A percentile compares a stretch with the other conserved stretches of the same genome.
These are phyloP conservation scores for Syngnathus floridae DNA, from an alignment of 2,113 vertebrate genomes.

Conservation along the genomic window DNA sequence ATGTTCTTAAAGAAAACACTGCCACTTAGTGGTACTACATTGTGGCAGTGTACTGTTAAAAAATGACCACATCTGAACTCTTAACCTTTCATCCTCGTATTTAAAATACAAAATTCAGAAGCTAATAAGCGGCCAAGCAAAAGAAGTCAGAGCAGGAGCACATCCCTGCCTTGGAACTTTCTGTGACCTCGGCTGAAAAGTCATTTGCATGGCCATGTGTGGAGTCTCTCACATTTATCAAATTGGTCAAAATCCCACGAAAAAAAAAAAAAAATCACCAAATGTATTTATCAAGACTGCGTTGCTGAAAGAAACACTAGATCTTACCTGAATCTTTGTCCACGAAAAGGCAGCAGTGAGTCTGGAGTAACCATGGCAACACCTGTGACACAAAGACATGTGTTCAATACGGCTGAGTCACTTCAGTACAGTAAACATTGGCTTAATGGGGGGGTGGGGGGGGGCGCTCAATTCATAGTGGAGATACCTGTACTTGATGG, in stretches of 20 bases:
- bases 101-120: too few species aligned
- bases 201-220: too few species aligned
- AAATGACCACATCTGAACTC: not conserved
- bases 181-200: conserved; percentile 29
- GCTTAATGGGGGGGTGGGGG: conserved; percentile 36
- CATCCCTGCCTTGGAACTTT: conserved; percentile 25
- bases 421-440: conserved; percentile 31
- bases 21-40: conserved; percentile 57
- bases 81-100: too few species aligned
- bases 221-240: too few species aligned
- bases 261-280: not conserved
- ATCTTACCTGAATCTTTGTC: conserved; percentile 71
- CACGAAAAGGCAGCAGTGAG: conserved; percentile 72
- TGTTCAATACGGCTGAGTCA: conserved; percentile 66
- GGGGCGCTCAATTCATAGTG: conserved; percentile 5
- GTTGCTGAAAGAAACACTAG: conserved; percentile 9
- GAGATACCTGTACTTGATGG: conserved; percentile 6
- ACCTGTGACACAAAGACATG: conserved; percentile 71
- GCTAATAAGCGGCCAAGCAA: not conserved
- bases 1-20: conserved; percentile 30
- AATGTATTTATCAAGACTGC: not conserved
- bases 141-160: conserved; percentile 22
- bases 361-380: conserved; percentile 74
- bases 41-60: not conserved
- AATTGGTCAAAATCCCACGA: too few species aligned